A percentile compares a stretch with the other conserved stretches of the same genome.
These are phyloP conservation scores for Bergia puertoricense DNA, from an alignment of 92 coral and sea anemone species.

Conservation along the genomic window DNA sequence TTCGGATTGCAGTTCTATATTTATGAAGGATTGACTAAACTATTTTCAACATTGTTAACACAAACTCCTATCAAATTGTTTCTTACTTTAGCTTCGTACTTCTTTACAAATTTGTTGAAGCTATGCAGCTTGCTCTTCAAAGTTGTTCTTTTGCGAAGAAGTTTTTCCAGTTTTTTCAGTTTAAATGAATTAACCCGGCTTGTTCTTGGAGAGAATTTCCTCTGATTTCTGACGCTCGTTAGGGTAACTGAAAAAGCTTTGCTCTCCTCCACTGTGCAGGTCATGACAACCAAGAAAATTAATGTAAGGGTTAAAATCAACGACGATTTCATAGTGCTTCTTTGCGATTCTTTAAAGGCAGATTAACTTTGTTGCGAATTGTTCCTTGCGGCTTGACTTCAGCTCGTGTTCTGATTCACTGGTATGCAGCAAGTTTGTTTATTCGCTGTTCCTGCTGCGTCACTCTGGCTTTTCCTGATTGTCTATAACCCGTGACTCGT, in stretches of 20 bases:
- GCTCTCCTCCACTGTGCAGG: slow-evolving; percentile 14
- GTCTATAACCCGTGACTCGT: slow-evolving; percentile 10
- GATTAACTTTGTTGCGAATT: neutral
- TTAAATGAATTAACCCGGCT: neutral
- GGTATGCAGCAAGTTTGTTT: neutral
- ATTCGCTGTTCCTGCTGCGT: slow-evolving; percentile 1
- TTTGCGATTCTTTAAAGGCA: neutral
- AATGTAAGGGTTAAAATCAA: neutral
- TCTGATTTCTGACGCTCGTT: neutral
- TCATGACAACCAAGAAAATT: slow-evolving; percentile 2
- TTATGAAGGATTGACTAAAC: no score
- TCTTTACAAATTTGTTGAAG: slow-evolving; percentile 28
- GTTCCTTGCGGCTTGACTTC: neutral
- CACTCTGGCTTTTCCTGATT: neutral
- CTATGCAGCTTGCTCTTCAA: slow-evolving; percentile 13
- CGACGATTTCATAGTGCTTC: slow-evolving; percentile 9
- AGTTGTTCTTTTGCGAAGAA: neutral
- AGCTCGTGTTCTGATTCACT: slow-evolving; percentile 22
- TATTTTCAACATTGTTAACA: neutral
- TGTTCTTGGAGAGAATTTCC: neutral
- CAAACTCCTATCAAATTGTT: neutral
- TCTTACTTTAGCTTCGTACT: slow-evolving; percentile 34
- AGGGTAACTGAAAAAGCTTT: neutral
- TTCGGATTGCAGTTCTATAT: neutral
- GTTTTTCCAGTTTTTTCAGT: neutral